Base-by-base conservation (phyloP, 2,888 invertebrate genomes). In the Tenthredo livida region DNA sequence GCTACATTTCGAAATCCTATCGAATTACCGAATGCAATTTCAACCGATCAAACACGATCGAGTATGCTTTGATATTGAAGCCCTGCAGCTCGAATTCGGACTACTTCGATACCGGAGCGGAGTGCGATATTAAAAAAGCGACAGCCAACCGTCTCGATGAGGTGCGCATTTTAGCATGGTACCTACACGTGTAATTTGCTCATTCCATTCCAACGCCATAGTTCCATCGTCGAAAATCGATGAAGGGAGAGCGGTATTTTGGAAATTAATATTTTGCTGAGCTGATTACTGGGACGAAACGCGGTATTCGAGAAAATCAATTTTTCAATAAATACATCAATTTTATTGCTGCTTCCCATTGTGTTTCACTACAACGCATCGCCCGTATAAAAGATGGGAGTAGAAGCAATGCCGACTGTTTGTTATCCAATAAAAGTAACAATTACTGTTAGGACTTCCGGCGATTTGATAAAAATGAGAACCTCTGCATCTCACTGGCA, bases 11-110 rank as follows among this genome's bases (percentile, higher is more conserved):
- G 37, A 40, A 80, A 80, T 61, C 80, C 80, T 80, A 80, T 80
- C 80, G 80, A 80, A 80, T 80, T 80, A 80, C 80, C 80, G 80
- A 80, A 80, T 80, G 80, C 80, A 80, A 80, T 80, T 80, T 80
- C 80, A 40, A 61, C 58, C 80, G 80, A 80, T 80, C 80, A 80
- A 80, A 80, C 80, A 80, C 80, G 80, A 80, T 80, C 61, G 80
- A 40, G 80, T 80, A 80, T 80, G 58, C 80, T 80, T 80, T 80
- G 80, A 80, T 80, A 80, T 80, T 80, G 58, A 61, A 58, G 37
- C 80, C 40, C 80, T 61, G 61, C 80, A 80, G 80, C 80, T 80
- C 80, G 80, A 50, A 80, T 80, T 80, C 54, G 43, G 54, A 78
- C 50, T 54, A 10, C 25, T 54, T 47, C 61, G 33, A 33, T 61